Evolutionary conservation across 2,888 invertebrate genomes (phyloP).

Genomic region (Lepidochrysops patricia): DNA sequence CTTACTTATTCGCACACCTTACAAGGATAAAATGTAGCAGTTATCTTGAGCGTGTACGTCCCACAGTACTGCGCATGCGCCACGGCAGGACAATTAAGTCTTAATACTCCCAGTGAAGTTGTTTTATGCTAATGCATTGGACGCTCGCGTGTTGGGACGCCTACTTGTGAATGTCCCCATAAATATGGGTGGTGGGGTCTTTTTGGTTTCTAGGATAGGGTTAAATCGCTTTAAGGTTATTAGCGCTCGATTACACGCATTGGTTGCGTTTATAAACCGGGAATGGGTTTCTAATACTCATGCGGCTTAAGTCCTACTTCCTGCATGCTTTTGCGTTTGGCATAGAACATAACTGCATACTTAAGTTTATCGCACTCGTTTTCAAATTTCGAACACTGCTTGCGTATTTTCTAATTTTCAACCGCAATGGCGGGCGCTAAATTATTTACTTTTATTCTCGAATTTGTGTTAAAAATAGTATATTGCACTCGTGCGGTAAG

Average conservation of each 20-base stretch:
- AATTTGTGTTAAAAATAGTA: no score
- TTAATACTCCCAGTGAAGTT: conserved; percentile 67
- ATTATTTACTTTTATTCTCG: no score
- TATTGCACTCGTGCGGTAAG: no score
- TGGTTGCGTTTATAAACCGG: not conserved
- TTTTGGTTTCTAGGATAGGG: conserved; percentile 20
- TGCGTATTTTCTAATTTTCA: no score
- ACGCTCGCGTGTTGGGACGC: conserved; percentile 63
- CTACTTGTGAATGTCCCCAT: conserved; percentile 45
- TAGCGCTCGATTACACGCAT: not conserved
- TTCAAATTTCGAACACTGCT: no score
- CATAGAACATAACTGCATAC: no score
- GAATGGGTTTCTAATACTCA: not conserved
- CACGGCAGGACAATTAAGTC: conserved; percentile 68
- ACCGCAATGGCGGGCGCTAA: no score
- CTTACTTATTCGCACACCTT: conserved; percentile 13
- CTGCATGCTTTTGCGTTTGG: no score
- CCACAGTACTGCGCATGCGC: conserved; percentile 44
- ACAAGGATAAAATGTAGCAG: conserved; percentile 49
- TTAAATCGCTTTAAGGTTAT: conserved; percentile 18
- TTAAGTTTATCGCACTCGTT: no score
- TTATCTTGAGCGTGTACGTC: conserved; percentile 60
- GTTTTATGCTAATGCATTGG: conserved; percentile 68
- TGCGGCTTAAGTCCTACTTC: no score
- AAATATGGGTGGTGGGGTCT: conserved; percentile 35